Conservation (phyloP, 2,888 invertebrate species). For the Trissolcus brochymenae region DNA sequence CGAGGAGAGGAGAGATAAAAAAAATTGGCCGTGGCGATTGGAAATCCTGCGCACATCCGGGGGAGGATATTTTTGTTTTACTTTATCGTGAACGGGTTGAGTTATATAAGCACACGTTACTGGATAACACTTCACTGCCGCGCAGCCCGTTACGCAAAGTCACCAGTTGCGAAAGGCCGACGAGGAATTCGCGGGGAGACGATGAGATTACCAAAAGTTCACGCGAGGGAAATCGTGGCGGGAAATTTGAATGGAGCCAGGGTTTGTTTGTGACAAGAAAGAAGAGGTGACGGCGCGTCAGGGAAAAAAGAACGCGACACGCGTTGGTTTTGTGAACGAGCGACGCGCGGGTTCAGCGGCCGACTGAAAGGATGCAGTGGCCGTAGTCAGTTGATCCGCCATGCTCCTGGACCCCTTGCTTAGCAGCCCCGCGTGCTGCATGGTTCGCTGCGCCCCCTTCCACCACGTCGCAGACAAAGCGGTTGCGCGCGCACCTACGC, state of each 20-base stretch:
- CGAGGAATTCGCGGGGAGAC: constrained; percentile 1
- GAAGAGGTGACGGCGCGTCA: constrained; percentile 16
- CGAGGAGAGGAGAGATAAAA: neutral
- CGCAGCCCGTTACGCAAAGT: constrained; percentile 37
- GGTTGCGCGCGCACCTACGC: constrained; percentile 73
- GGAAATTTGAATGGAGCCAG: constrained; percentile 33
- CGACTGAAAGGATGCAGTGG: constrained; percentile 76
- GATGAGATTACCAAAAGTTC: too few relatives aligned
- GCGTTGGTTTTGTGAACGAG: constrained; percentile 64
- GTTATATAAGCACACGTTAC: constrained; percentile 58
- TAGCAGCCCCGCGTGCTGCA: constrained; percentile 65
- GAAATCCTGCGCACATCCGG: too few relatives aligned
- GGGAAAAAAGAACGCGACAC: constrained; percentile 63
- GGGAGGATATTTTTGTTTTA: constrained; percentile 9
- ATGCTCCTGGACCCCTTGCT: constrained; percentile 70
- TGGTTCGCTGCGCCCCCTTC: constrained; percentile 61
- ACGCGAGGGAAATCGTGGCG: constrained; percentile 8
- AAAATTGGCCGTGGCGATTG: too few relatives aligned
- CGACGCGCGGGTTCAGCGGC: constrained; percentile 76
- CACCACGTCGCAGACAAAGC: constrained; percentile 71
- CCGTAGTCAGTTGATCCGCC: constrained; percentile 68
- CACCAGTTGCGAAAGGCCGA: constrained; percentile 30
- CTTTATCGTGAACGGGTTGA: constrained; percentile 54
- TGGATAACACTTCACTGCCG: constrained; percentile 52
- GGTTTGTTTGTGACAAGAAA: constrained; percentile 23